These are phyloP conservation scores for Halichoeres trimaculatus DNA, from an alignment of 2,113 vertebrate species.

Conservation along the genomic window DNA sequence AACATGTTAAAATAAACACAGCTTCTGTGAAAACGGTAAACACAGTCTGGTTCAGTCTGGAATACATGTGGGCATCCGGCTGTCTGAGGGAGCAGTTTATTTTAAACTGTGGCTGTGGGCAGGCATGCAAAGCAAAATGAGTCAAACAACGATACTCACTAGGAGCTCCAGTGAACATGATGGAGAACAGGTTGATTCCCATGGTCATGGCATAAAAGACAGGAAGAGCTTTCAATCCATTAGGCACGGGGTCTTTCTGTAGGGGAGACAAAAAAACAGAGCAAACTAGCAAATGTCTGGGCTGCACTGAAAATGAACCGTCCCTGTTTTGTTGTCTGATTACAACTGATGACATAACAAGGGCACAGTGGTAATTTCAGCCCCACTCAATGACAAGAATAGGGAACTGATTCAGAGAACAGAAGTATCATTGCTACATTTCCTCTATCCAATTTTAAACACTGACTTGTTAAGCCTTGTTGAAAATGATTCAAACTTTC, in stretches of 20 bases:
- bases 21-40: slow-evolving; percentile 73
- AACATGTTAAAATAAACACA: slow-evolving; percentile 79
- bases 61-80: slow-evolving; percentile 69
- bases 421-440: background rate
- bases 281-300: slow-evolving; percentile 21
- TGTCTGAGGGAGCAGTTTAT: slow-evolving; percentile 75
- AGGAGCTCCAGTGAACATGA: slow-evolving; percentile 92
- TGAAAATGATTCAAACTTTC: slow-evolving; percentile 1
- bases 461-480: background rate
- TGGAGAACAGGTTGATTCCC: slow-evolving; percentile 96
- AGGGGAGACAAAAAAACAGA: slow-evolving; percentile 52
- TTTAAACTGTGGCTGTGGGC: slow-evolving; percentile 71
- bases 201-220: slow-evolving; percentile 95
- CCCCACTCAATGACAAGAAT: background rate
- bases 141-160: slow-evolving; percentile 87
- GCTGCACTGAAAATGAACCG: background rate
- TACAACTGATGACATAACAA: slow-evolving; percentile 6
- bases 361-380: slow-evolving; percentile 6
- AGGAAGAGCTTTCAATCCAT: slow-evolving; percentile 92
- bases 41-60: slow-evolving; percentile 70
- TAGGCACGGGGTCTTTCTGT: slow-evolving; percentile 94
- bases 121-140: slow-evolving; percentile 63
- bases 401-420: slow-evolving; percentile 17
- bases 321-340: slow-evolving; percentile 21
- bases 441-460: slow-evolving; percentile 28